Conservation (phyloP, 2,888 invertebrate species). For the Sinhomidia bicolor region DNA sequence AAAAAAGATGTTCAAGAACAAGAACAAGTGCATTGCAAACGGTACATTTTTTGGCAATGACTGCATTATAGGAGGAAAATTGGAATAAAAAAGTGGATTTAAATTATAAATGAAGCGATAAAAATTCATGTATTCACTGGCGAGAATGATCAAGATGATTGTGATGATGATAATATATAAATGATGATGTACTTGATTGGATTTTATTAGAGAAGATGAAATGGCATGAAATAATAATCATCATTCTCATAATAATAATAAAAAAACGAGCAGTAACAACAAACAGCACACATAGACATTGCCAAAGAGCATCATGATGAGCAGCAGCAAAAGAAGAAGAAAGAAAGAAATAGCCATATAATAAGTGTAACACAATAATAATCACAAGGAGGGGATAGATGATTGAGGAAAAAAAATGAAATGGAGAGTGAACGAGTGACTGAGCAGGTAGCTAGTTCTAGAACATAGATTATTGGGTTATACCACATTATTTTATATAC, state of each 20-base stretch:
- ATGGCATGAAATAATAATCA: conserved; percentile 45
- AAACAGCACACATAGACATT: no score
- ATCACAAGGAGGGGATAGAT: conserved; percentile 24
- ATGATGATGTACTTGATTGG: conserved; percentile 48
- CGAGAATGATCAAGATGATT: background rate
- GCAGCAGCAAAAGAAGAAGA: conserved; percentile 7
- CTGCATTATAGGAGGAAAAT: background rate
- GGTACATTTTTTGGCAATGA: background rate
- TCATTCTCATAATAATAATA: conserved; percentile 12
- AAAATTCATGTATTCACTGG: conserved; percentile 41
- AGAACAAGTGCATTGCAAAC: background rate
- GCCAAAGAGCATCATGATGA: conserved; percentile 30
- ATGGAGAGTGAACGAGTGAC: conserved; percentile 55
- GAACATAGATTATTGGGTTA: no score
- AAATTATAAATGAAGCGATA: conserved; percentile 37
- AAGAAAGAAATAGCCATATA: background rate
- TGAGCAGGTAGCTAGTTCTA: conserved; percentile 55
- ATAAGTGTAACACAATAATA: conserved; percentile 39
- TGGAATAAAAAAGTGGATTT: conserved; percentile 15
- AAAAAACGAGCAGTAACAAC: conserved; percentile 1
- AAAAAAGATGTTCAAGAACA: no score
- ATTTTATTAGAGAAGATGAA: conserved; percentile 50
- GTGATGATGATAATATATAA: background rate
- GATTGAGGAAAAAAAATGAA: conserved; percentile 67
- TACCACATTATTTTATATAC: background rate